Evolutionary conservation across 2,888 invertebrate genomes (phyloP), one percentile per base, ranked within the genome.

Genomic region (Brachypterus glaber): DNA sequence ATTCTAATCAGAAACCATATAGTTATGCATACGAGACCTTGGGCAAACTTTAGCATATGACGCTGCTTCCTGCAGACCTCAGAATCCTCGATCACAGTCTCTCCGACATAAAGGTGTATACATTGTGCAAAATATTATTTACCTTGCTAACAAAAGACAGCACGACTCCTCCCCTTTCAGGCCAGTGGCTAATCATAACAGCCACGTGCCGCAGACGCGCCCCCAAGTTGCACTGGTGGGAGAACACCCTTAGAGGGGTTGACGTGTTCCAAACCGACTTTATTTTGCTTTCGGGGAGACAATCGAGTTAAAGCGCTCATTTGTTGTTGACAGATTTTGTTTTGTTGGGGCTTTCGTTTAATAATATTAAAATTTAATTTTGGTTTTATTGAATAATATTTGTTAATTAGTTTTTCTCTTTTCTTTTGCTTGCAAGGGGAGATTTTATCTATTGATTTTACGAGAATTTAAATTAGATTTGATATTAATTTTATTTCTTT

Each of bases 71-170:
- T 36, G 38, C 17, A 39, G 41, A 35, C 38, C 38, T 17, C 33
- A 30, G 37, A 58, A 61, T 56, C 60, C 63, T 63, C 55, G 62
- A 68, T 71, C 55, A 55, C 60, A 59, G 47, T 61, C 60, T 58
- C 48, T 52, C 40, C 44, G 45, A 44, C 46, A 49, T 55, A 64
- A 62, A 64, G 74, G 73, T 76, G 76, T 76, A 72, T 76, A 77
- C 74, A 74, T 74, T 77, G 76, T 74, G 73, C 74, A 74, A 73
- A 76, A 76, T 76, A 77, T 76, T 76, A 77, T 77, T 77, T 76
- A 76, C 76, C 72, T 76, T 74, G 71, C 74, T 71, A 71, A 66
- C 66, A 66, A 65, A 54, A 63, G 64, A 60, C 56, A 54, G 49
- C 45, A 45, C 53, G 61, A 55, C 62, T 60, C 64, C 65, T 50